A percentile compares a stretch with the other conserved stretches of the same genome.
Evolutionary conservation across 2,113 vertebrate species (phyloP).

Genomic region (Dasypus novemcinctus): DNA sequence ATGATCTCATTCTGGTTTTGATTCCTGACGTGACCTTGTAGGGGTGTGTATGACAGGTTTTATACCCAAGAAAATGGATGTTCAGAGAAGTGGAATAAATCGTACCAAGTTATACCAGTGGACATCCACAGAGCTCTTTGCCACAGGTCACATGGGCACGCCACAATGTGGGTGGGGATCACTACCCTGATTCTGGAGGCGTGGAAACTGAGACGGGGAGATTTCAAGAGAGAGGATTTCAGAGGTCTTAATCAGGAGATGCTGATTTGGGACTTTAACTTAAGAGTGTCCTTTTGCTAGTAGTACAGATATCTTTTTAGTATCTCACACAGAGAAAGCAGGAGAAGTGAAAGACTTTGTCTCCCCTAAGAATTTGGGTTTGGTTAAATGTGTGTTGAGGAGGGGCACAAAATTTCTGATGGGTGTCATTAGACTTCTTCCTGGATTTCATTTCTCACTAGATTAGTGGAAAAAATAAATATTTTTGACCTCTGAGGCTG

Average conservation of each 20-base stretch:
- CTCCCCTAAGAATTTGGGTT: background rate
- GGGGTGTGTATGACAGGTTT: background rate
- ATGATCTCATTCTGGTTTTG: background rate
- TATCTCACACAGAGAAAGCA: background rate
- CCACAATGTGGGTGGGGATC: accelerated
- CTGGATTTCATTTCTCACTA: background rate
- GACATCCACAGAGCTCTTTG: background rate
- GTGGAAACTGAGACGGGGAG: background rate
- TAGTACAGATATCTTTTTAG: background rate
- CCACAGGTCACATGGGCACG: accelerated
- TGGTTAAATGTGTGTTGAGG: background rate
- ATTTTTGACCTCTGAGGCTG: background rate
- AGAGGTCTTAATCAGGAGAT: background rate
- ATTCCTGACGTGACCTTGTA: background rate
- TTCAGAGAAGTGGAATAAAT: background rate
- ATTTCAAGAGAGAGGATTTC: background rate
- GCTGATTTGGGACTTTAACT: background rate
- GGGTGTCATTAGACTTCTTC: accelerated
- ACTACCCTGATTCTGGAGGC: background rate
- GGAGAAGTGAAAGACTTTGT: background rate
- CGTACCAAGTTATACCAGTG: background rate
- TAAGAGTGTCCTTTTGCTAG: background rate
- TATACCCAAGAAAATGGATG: background rate
- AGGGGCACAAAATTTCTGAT: background rate
- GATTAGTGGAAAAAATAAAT: background rate